A percentile compares a stretch with the other conserved stretches of the same genome.
phyloP scores from a whole-genome alignment of 2,888 invertebrate species.

The Gonocerus acuteangulatus region DNA sequence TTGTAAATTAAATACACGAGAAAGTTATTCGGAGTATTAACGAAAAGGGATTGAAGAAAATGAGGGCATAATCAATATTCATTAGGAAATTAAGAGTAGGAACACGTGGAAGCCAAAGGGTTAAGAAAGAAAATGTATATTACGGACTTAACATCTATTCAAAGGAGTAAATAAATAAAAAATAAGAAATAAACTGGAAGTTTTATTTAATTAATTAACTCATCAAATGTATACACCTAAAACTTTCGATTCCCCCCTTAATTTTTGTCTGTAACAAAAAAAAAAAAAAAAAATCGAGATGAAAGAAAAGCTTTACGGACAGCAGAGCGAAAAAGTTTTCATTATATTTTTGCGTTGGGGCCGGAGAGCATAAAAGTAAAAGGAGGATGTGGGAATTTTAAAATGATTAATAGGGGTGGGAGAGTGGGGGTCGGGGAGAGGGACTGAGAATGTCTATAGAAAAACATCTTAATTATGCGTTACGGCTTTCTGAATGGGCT shows the following conservation, averaged over 20 bases:
- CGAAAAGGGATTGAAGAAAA: too few species aligned
- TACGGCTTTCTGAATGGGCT: constrained; percentile 18
- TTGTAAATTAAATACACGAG: too few species aligned
- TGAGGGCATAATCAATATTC: too few species aligned
- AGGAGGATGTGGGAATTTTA: constrained; percentile 23
- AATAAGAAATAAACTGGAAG: too few species aligned
- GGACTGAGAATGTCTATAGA: constrained; percentile 20
- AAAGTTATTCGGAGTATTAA: too few species aligned
- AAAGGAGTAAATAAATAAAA: too few species aligned
- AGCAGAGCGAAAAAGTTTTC: constrained; percentile 19
- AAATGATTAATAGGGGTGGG: constrained; percentile 22
- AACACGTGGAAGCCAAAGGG: too few species aligned
- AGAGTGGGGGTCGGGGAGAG: constrained; percentile 6
- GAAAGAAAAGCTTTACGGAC: constrained; percentile 20
- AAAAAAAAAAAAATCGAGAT: not conserved
- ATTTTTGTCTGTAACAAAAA: not conserved
- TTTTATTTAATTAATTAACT: constrained; percentile 1
- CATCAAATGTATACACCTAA: not conserved
- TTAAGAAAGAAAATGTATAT: too few species aligned
- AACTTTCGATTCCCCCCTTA: not conserved
- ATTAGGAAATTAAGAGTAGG: too few species aligned
- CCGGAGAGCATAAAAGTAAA: constrained; percentile 17
- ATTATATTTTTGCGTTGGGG: constrained; percentile 20
- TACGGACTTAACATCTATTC: too few species aligned
- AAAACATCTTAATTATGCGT: constrained; percentile 24